A percentile compares a stretch with the other conserved stretches of the same genome.
phyloP scores from a whole-genome alignment of 23 tunicate species.

The Clavelina lepadiformis region DNA sequence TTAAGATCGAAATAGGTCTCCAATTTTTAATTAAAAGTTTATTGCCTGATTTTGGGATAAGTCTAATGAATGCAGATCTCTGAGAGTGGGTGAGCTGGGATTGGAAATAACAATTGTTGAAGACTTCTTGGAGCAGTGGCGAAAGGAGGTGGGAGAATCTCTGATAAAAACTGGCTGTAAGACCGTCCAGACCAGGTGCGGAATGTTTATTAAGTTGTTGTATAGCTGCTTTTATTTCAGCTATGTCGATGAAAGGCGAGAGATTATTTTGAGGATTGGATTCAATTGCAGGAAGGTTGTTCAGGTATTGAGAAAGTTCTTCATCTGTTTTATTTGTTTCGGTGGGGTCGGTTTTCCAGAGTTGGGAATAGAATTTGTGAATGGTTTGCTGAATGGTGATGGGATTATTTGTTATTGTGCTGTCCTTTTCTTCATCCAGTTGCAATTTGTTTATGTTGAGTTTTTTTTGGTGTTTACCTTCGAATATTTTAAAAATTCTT shows the following conservation, averaged over 20 bases:
- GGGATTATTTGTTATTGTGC: no score
- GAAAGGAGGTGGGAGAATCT: neutral
- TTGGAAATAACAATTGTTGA: slow-evolving; percentile 1
- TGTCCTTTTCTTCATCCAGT: no score
- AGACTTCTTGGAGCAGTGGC: neutral
- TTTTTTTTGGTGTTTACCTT: no score
- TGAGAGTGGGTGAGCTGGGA: neutral
- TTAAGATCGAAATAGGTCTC: slow-evolving; percentile 8
- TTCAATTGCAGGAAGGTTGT: no score
- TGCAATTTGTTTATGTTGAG: no score
- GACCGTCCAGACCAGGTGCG: slow-evolving; percentile 8
- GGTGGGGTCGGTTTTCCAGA: no score
- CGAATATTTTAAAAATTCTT: no score
- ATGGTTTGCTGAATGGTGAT: no score
- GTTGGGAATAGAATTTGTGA: no score
- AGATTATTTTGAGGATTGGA: no score
- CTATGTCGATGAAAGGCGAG: slow-evolving; percentile 4
- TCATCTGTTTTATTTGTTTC: no score
- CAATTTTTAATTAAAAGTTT: neutral
- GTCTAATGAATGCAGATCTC: slow-evolving; percentile 5
- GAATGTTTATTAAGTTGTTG: slow-evolving; percentile 1
- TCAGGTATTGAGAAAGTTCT: no score
- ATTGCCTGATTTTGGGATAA: slow-evolving; percentile 5
- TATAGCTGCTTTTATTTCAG: neutral
- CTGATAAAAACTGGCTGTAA: slow-evolving; percentile 1